A percentile compares a stretch with the other conserved stretches of the same genome.
These are phyloP conservation scores for Cyclura pinguis DNA, from an alignment of 2,797 vertebrate genomes.

Conservation along the genomic window DNA sequence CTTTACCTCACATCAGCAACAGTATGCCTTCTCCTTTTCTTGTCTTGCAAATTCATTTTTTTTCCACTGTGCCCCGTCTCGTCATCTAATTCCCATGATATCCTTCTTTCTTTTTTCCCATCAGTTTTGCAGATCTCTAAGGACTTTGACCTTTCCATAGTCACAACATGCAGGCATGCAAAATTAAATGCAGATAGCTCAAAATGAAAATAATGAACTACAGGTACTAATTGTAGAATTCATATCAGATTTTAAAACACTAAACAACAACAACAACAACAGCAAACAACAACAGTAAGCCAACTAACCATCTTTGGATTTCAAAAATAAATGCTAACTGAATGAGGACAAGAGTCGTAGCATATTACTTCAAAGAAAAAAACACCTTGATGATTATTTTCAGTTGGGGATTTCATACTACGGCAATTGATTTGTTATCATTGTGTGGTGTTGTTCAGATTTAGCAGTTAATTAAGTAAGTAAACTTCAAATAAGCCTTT, in stretches of 20 bases:
- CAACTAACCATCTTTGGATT: neutral
- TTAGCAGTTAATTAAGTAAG: slow-evolving; percentile 8
- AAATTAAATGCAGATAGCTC: slow-evolving; percentile 59
- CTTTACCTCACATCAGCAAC: slow-evolving; percentile 51
- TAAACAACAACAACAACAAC: neutral
- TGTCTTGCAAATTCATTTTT: slow-evolving; percentile 78
- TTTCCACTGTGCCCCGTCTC: slow-evolving; percentile 66
- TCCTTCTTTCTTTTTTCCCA: slow-evolving; percentile 82
- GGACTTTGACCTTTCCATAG: slow-evolving; percentile 49
- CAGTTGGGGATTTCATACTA: neutral
- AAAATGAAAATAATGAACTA: slow-evolving; percentile 64
- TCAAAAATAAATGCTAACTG: slow-evolving; percentile 4
- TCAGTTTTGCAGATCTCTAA: slow-evolving; percentile 61
- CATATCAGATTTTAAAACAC: neutral
- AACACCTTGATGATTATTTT: neutral
- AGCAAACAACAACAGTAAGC: neutral
- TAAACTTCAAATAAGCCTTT: neutral
- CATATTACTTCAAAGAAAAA: neutral
- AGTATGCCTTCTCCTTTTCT: slow-evolving; percentile 80
- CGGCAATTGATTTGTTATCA: neutral
- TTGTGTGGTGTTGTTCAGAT: neutral
- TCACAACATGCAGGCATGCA: slow-evolving; percentile 72
- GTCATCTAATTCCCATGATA: slow-evolving; percentile 79
- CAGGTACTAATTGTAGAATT: slow-evolving; percentile 10
- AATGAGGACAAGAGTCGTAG: neutral